Percentiles rank a stretch among this genome's conserved stretches.
Evolutionary conservation across 1,140 invertebrate species (phyloP).

Genomic region (Mylabris phalerata): DNA sequence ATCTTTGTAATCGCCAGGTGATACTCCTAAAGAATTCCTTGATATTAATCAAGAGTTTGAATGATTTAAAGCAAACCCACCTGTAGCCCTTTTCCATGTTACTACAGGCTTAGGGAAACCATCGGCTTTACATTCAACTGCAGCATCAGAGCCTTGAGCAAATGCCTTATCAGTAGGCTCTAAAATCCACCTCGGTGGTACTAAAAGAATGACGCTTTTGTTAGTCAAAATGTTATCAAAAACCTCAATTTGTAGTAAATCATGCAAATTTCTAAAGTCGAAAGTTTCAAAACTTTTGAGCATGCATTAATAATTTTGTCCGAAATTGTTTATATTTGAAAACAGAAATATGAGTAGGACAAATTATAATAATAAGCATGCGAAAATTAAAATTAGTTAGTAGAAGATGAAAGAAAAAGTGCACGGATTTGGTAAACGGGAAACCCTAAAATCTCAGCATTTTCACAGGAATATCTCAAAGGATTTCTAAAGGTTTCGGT

Average conservation of each 20-base stretch:
- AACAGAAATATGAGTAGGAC: conserved; percentile 24
- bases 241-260: background rate
- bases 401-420: conserved; percentile 17
- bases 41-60: background rate
- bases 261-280: conserved; percentile 15
- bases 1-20: conserved; percentile 86
- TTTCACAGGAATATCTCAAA: background rate
- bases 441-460: conserved; percentile 31
- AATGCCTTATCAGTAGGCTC: conserved; percentile 94
- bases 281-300: conserved; percentile 2
- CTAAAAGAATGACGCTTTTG: conserved; percentile 48
- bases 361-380: conserved; percentile 28
- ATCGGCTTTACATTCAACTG: conserved; percentile 91
- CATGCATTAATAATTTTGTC: conserved; percentile 16
- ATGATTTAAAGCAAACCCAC: conserved; percentile 45
- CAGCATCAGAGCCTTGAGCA: conserved; percentile 85
- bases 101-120: conserved; percentile 90
- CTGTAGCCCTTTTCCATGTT: conserved; percentile 92
- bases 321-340: conserved; percentile 9
- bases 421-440: conserved; percentile 23
- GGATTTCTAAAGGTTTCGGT: conserved; percentile 13
- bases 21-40: conserved; percentile 59
- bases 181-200: conserved; percentile 93
- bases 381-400: conserved; percentile 14
- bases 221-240: conserved; percentile 1